phyloP scores from a whole-genome alignment of 2,797 vertebrate species.

The Dicrostonyx torquatus region DNA sequence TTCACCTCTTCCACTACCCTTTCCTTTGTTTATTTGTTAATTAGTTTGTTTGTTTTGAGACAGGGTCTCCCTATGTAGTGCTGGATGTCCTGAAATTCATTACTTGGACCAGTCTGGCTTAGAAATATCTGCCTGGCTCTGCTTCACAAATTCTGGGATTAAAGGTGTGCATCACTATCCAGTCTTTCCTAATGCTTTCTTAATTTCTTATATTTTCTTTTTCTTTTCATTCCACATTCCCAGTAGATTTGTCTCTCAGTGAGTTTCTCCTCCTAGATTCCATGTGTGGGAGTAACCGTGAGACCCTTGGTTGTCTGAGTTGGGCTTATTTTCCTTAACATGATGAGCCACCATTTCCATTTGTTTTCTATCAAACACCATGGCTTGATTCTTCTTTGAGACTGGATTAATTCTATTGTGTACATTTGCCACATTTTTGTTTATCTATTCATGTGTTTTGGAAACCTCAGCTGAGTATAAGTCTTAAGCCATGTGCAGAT shows the following conservation, averaged over 20 bases:
- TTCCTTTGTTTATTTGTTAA: neutral
- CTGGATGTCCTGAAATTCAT: neutral
- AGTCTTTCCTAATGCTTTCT: neutral
- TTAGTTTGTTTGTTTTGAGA: neutral
- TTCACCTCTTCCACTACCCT: too few species aligned
- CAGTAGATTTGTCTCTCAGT: neutral
- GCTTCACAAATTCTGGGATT: neutral
- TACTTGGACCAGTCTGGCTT: neutral
- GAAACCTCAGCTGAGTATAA: neutral
- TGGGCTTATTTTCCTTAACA: neutral
- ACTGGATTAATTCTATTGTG: neutral
- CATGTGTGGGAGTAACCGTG: neutral
- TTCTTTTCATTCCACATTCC: neutral
- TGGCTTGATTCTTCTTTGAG: neutral
- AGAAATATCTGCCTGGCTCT: neutral
- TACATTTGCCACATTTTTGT: neutral
- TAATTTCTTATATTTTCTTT: neutral
- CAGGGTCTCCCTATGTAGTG: neutral
- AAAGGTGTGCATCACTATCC: rapidly evolving
- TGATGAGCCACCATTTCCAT: neutral
- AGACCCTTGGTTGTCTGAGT: neutral
- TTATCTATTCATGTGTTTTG: neutral
- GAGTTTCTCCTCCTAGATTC: neutral
- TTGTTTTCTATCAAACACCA: neutral
- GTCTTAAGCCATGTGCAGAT: too few species aligned